These are phyloP conservation scores for Enhydra lutris DNA, from an alignment of 2,113 vertebrate species.

Conservation along the genomic window DNA sequence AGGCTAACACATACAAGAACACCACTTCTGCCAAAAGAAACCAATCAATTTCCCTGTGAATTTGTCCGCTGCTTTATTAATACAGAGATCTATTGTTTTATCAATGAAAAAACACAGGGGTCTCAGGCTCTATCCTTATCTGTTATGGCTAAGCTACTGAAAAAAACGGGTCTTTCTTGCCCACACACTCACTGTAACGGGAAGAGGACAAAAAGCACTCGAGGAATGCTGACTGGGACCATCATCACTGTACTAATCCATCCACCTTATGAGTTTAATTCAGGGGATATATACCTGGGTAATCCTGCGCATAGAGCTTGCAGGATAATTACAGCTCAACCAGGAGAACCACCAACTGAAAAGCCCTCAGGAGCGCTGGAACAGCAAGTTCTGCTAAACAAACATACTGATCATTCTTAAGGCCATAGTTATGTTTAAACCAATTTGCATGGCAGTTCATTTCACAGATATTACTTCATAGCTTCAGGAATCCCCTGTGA, in stretches of 20 bases:
- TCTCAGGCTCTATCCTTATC: neutral
- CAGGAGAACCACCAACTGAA: neutral
- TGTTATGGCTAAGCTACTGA: neutral
- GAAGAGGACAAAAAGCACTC: neutral
- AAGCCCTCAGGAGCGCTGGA: neutral
- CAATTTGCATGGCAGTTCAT: slow-evolving; percentile 19
- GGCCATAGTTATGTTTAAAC: slow-evolving; percentile 16
- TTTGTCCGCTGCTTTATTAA: neutral
- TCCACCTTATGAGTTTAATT: neutral
- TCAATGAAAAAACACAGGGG: neutral
- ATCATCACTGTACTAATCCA: neutral
- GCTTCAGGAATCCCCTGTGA: slow-evolving; percentile 33
- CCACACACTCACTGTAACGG: neutral
- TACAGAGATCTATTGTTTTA: neutral
- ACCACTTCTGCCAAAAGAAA: neutral
- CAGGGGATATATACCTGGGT: neutral
- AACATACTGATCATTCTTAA: neutral
- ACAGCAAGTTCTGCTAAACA: neutral
- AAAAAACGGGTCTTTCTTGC: neutral
- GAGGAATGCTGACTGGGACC: neutral
- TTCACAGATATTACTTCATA: slow-evolving; percentile 38
- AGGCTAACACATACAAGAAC: neutral
- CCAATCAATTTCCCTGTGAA: neutral
- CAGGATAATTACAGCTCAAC: neutral
- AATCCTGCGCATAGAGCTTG: neutral